phyloP scores from a whole-genome alignment of 2,888 invertebrate species.

The Helleia helle region DNA sequence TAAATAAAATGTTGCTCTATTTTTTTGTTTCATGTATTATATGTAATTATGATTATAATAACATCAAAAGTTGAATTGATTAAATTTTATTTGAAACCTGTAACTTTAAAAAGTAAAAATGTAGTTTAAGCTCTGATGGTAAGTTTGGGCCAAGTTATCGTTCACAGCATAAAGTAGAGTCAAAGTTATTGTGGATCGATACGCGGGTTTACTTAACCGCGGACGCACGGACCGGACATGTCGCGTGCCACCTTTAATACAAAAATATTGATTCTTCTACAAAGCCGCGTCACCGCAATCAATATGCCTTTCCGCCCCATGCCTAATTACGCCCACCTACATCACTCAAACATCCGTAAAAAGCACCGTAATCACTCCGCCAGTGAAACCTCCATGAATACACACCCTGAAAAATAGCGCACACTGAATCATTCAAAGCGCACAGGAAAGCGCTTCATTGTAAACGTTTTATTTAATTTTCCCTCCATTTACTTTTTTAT shows the following conservation, averaged over 20 bases:
- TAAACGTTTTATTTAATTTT: constrained; percentile 74
- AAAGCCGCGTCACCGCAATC: constrained; percentile 72
- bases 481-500: constrained; percentile 74
- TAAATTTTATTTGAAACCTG: no score
- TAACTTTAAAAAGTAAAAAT: no score
- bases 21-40: no score
- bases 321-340: constrained; percentile 71
- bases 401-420: constrained; percentile 60
- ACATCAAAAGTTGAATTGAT: no score
- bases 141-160: constrained; percentile 47
- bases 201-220: constrained; percentile 56
- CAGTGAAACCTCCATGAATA: constrained; percentile 39
- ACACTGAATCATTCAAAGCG: constrained; percentile 69
- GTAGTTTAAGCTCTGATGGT: no score
- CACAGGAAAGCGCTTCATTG: constrained; percentile 72
- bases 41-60: no score
- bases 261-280: constrained; percentile 71
- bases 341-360: constrained; percentile 66
- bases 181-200: constrained; percentile 61
- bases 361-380: constrained; percentile 50
- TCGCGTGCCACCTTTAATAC: constrained; percentile 70
- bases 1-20: no score
- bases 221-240: constrained; percentile 59
- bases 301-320: constrained; percentile 71
- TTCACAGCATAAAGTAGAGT: constrained; percentile 55